Conservation (phyloP, 2,888 invertebrate species). For the Yponomeuta cagnagella region DNA sequence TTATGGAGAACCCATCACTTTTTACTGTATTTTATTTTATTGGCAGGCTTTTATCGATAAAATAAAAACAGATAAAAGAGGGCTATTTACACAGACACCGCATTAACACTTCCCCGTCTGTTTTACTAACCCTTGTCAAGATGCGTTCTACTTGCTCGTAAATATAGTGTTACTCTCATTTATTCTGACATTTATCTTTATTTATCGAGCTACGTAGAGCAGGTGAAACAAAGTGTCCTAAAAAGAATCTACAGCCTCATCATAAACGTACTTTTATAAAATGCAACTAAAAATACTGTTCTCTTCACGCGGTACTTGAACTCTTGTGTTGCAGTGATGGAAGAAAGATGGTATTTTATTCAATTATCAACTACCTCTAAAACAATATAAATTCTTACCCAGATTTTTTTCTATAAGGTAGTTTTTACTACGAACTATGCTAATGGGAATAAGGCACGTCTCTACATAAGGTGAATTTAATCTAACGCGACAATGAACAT, state of each 20-base stretch:
- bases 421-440: too few species aligned
- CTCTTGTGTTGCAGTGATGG: too few species aligned
- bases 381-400: too few species aligned
- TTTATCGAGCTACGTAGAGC: background rate
- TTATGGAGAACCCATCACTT: background rate
- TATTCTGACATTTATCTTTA: constrained; percentile 8
- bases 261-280: too few species aligned
- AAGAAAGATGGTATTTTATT: too few species aligned
- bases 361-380: too few species aligned
- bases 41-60: background rate
- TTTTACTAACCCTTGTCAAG: constrained; percentile 13
- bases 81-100: background rate
- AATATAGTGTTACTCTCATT: constrained; percentile 12
- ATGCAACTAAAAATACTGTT: too few species aligned
- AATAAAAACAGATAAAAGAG: background rate
- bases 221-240: background rate
- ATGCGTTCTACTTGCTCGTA: background rate
- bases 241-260: background rate
- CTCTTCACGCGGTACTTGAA: too few species aligned
- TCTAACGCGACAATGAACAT: background rate
- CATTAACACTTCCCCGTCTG: constrained; percentile 7
- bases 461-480: background rate
- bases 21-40: background rate
- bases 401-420: too few species aligned
- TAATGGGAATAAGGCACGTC: too few species aligned